Base-by-base conservation (phyloP, 2,113 vertebrate species). In the Tachysurus vachellii region DNA sequence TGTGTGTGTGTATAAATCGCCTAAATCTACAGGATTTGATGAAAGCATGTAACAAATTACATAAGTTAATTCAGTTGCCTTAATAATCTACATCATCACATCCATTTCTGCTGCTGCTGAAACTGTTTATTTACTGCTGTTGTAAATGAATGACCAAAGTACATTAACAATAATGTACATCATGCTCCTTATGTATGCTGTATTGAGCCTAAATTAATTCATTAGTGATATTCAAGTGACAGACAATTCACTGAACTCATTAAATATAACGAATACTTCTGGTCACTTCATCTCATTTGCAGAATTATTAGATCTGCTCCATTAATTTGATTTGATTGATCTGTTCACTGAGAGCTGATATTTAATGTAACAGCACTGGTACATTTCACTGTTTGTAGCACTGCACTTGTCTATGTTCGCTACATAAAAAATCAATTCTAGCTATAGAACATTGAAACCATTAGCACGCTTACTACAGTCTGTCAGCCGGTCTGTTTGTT, bases 1-100 rank as follows among this genome's bases (percentile, higher is more conserved):
- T 84, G 21, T 84, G 86, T 84, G 68, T 23, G 71, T 47, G 71
- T 47, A 66, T 66, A 28, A 64, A 23, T 26, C 26, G 26, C 62
- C 36, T 50, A 50, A 50, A 31, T 13, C 66, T 36, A 5, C 16
- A 70, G 66, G 28, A 70, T 70, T 70, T 70, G 68, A 70, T 70
- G 31, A 36, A 70, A 42, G 31, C 16, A 31, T 70, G 31, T 70
- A 5, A 42, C 31, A 71, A 71, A 71, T 7, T 0, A 2, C 19
- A 17, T 71, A 71, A 23, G 21, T 47, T 3, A 75, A 75, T 23
- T 23, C 23, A 42, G 42, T 71, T 71, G 68, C 68, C 42, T 21
- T 12, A 12, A 47, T 36, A 47, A 23, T 26, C 71, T 26, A 75
- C 71, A 71, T 71, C 31, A 75, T 47, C 42, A 26, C 70, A 47